Conservation (phyloP, 2,888 invertebrate genomes). For the Tortricodes alternella region DNA sequence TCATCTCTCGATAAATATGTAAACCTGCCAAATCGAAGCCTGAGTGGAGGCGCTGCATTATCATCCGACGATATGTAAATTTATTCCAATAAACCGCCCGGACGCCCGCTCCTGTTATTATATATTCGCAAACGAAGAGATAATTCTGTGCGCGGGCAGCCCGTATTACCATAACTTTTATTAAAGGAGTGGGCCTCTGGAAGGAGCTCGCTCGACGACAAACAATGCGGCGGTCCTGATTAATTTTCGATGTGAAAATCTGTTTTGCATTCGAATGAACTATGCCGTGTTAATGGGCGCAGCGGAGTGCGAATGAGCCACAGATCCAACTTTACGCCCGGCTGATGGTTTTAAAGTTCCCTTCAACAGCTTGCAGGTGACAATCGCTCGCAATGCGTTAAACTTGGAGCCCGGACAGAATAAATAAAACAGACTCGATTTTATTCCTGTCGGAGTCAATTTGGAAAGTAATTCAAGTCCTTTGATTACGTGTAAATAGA, state of each 20-base stretch:
- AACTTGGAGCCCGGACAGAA: slow-evolving; percentile 20
- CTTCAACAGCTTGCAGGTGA: slow-evolving; percentile 16
- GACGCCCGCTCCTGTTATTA: slow-evolving; percentile 73
- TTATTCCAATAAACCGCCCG: slow-evolving; percentile 80
- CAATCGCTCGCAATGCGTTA: slow-evolving; percentile 17
- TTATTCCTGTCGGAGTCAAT: slow-evolving; percentile 27
- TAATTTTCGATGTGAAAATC: slow-evolving; percentile 75
- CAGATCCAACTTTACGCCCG: slow-evolving; percentile 34
- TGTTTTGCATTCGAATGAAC: slow-evolving; percentile 74
- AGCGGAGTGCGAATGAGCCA: slow-evolving; percentile 46
- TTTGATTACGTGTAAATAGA: slow-evolving; percentile 30
- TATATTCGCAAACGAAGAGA: slow-evolving; percentile 82
- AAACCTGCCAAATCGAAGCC: slow-evolving; percentile 73
- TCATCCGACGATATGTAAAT: slow-evolving; percentile 78
- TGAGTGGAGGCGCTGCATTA: slow-evolving; percentile 61
- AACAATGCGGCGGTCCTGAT: slow-evolving; percentile 74
- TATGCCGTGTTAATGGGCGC: slow-evolving; percentile 49
- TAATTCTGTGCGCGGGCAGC: slow-evolving; percentile 75
- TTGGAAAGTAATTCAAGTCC: slow-evolving; percentile 28
- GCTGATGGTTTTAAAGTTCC: slow-evolving; percentile 22
- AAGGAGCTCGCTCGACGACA: slow-evolving; percentile 57
- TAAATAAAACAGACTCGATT: slow-evolving; percentile 28
- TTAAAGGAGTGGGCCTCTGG: slow-evolving; percentile 70
- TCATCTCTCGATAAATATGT: slow-evolving; percentile 77
- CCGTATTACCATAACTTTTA: slow-evolving; percentile 80